These are phyloP conservation scores for Felis catus DNA, from an alignment of 2,113 vertebrate genomes.

Conservation along the genomic window F.catus_Fca126_mat1.0 CM031416.1:11340501-11341000, in stretches of 20 bases:
- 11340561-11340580: neutral
- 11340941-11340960: neutral
- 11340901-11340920: neutral
- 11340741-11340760: neutral
- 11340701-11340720: neutral
- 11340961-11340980: neutral
- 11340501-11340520: neutral
- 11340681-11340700: neutral
- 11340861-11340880: neutral
- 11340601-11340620: neutral
- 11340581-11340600: neutral
- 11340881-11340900: neutral
- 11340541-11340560: neutral
- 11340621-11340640: neutral
- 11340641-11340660: neutral
- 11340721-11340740: neutral
- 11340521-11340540: neutral
- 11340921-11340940: neutral
- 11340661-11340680: neutral
- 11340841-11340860: neutral
- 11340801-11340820: neutral
- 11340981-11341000: neutral
- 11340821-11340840: neutral
- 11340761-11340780: neutral
- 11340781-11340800: neutral